Evolutionary conservation across 1,140 invertebrate genomes (phyloP).

Genomic region (Camponotus pennsylvanicus): DNA sequence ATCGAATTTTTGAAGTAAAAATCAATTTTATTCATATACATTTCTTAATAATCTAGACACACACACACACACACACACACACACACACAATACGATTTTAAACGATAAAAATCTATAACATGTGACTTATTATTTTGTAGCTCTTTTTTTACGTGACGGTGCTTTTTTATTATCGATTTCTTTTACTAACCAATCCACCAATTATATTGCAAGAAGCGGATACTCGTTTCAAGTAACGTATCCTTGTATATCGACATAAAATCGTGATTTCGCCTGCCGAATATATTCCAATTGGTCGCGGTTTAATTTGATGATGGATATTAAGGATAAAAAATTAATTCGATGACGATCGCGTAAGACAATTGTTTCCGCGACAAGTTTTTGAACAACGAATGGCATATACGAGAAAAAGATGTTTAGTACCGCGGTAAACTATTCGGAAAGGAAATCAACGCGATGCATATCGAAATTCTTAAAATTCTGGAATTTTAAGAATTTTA

Average conservation of each 20-base stretch:
- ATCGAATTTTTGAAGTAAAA: not conserved
- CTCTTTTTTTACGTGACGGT: not conserved
- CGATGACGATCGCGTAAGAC: conserved; percentile 9
- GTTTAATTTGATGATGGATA: conserved; percentile 24
- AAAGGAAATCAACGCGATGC: not conserved
- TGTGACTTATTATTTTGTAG: not conserved
- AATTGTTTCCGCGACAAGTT: conserved; percentile 1
- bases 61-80: too few species aligned
- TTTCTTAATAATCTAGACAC: not conserved
- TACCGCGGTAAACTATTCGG: not conserved
- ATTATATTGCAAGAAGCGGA: conserved; percentile 14
- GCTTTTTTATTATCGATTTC: conserved; percentile 27
- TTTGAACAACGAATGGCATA: not conserved
- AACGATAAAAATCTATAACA: not conserved
- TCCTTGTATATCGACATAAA: conserved; percentile 32
- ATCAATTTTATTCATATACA: not conserved
- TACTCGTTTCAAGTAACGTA: not conserved
- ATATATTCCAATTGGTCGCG: conserved; percentile 37
- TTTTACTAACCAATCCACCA: not conserved
- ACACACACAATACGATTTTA: not conserved
- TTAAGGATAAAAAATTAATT: conserved; percentile 53
- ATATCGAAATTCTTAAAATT: not conserved
- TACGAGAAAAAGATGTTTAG: not conserved
- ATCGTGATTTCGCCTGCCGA: conserved; percentile 18
- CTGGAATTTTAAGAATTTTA: conserved; percentile 44